Percentiles rank a stretch among this genome's conserved stretches.
phyloP scores from a whole-genome alignment of 1,140 invertebrate genomes.

The Tribolium madens region DNA sequence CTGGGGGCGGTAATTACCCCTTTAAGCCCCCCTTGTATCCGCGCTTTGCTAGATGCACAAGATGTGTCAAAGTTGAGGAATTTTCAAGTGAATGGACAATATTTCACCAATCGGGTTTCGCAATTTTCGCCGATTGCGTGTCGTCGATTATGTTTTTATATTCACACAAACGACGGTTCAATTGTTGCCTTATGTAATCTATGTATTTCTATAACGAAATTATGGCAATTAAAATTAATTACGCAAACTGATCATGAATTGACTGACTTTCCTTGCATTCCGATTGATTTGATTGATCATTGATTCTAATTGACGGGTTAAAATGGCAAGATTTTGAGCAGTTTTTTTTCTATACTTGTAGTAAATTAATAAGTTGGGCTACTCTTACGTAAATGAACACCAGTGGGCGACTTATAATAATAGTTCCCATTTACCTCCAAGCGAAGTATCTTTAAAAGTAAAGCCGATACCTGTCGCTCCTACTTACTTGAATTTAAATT shows the following conservation, averaged over 20 bases:
- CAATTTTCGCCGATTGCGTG: constrained; percentile 10
- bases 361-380: not conserved
- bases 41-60: no score
- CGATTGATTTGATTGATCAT: not conserved
- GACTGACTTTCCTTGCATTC: constrained; percentile 13
- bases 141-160: constrained; percentile 6
- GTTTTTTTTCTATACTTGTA: not conserved
- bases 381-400: constrained; percentile 9
- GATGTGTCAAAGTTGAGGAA: no score
- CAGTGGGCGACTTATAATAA: constrained; percentile 19
- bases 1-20: no score
- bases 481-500: constrained; percentile 27
- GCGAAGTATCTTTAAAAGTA: constrained; percentile 8
- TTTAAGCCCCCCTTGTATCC: no score
- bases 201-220: constrained; percentile 1
- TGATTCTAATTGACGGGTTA: not conserved
- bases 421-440: constrained; percentile 10
- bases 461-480: not conserved
- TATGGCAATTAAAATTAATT: constrained; percentile 26
- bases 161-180: not conserved
- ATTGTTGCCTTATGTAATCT: not conserved
- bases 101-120: constrained; percentile 9
- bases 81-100: constrained; percentile 9
- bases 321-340: not conserved
- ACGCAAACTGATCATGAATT: constrained; percentile 10